Percentiles rank a stretch among this genome's conserved stretches.
Evolutionary conservation across 2,888 invertebrate genomes (phyloP).

Genomic region (Tipula helvola): DNA sequence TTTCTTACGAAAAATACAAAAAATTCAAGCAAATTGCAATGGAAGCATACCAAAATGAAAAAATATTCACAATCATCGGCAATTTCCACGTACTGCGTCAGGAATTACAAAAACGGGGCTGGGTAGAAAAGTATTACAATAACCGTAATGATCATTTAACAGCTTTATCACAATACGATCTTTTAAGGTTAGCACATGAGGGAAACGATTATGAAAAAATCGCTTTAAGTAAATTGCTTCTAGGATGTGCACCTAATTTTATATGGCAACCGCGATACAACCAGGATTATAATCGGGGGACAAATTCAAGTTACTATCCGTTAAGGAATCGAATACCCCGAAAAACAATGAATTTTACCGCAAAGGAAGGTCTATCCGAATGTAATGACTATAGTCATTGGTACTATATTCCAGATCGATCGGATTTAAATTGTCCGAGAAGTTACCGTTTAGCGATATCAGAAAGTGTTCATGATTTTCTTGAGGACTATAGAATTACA

Average conservation of each 20-base stretch:
- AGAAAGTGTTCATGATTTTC: constrained; percentile 26
- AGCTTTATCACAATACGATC: constrained; percentile 23
- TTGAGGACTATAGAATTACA: not conserved
- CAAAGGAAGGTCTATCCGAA: constrained; percentile 37
- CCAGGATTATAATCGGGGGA: not conserved
- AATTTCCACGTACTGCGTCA: constrained; percentile 25
- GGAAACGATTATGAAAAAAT: constrained; percentile 32
- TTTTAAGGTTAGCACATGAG: constrained; percentile 25
- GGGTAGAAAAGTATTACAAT: constrained; percentile 55
- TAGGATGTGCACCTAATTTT: constrained; percentile 51
- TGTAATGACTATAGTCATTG: constrained; percentile 30
- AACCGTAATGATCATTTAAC: constrained; percentile 26
- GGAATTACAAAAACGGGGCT: constrained; percentile 51
- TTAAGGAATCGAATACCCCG: constrained; percentile 28
- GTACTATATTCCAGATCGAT: constrained; percentile 25
- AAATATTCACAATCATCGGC: constrained; percentile 31
- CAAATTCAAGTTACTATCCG: constrained; percentile 19
- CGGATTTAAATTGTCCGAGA: constrained; percentile 52
- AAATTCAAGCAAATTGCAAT: constrained; percentile 11
- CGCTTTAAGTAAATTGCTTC: constrained; percentile 47
- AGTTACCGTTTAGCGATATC: constrained; percentile 33
- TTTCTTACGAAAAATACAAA: constrained; percentile 14
- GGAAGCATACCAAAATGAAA: constrained; percentile 26
- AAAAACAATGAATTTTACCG: constrained; percentile 33
- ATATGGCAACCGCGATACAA: constrained; percentile 45